Evolutionary conservation across 2,888 invertebrate species (phyloP).

Genomic region (Lasioglossum oenotherae): DNA sequence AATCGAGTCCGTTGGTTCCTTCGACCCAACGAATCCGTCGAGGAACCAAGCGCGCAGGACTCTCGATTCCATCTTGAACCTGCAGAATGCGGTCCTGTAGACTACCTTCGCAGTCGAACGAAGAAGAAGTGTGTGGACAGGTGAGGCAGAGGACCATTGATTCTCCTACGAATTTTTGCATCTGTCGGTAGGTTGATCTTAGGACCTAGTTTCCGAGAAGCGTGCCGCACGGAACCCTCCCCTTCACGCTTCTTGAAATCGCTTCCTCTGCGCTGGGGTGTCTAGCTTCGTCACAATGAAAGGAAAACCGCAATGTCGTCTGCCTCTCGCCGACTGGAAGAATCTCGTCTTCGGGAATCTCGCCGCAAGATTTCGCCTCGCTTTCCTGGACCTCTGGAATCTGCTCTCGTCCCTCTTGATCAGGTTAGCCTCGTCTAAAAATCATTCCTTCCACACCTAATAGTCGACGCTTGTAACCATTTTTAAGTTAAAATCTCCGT

Average conservation of each 20-base stretch:
- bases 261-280: constrained; percentile 16
- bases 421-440: neutral
- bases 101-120: constrained; percentile 46
- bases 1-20: constrained; percentile 44
- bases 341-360: constrained; percentile 15
- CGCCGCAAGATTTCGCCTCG: neutral
- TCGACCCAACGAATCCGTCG: constrained; percentile 1
- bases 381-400: neutral
- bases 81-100: constrained; percentile 59
- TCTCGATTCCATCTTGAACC: constrained; percentile 47
- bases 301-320: constrained; percentile 51
- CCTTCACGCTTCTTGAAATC: constrained; percentile 63
- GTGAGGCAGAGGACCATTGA: constrained; percentile 78
- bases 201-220: constrained; percentile 79
- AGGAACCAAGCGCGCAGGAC: neutral
- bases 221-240: constrained; percentile 70
- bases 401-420: neutral
- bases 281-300: constrained; percentile 14
- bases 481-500: neutral
- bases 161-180: constrained; percentile 82
- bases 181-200: constrained; percentile 81
- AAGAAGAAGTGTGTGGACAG: constrained; percentile 80
- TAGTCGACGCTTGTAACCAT: neutral
- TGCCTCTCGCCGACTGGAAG: constrained; percentile 31
- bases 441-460: no score